Conservation (phyloP, 92 coral and sea anemone species). For the Palythoa grandis region DNA sequence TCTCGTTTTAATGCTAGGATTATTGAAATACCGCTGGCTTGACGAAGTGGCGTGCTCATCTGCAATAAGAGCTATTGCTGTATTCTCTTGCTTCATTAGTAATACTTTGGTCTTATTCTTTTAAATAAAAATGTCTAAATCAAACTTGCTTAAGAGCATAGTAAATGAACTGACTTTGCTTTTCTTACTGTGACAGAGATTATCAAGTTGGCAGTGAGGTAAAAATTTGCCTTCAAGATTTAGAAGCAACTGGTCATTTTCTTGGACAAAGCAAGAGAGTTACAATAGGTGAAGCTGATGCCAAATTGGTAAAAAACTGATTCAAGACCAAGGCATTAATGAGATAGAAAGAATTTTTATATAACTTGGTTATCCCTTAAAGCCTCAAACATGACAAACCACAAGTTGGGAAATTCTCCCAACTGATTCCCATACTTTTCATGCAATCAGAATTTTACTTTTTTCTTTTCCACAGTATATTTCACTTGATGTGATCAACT, state of each 20-base stretch:
- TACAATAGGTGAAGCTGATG: constrained; percentile 93
- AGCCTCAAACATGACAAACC: not conserved
- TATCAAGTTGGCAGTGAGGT: constrained; percentile 83
- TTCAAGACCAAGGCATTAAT: not conserved
- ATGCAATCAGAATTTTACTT: too few relatives aligned
- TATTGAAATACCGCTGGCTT: too few relatives aligned
- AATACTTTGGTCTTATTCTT: too few relatives aligned
- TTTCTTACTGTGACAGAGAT: constrained; percentile 43
- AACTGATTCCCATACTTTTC: too few relatives aligned
- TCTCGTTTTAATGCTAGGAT: too few relatives aligned
- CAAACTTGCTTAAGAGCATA: not conserved
- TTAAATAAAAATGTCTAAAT: too few relatives aligned
- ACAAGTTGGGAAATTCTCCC: too few relatives aligned
- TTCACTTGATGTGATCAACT: too few relatives aligned
- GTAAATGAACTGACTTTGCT: not conserved
- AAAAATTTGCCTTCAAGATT: constrained; percentile 63
- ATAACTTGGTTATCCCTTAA: not conserved
- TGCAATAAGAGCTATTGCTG: too few relatives aligned
- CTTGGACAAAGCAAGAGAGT: constrained; percentile 88
- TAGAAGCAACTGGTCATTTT: constrained; percentile 94
- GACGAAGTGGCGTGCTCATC: too few relatives aligned
- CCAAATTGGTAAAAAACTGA: constrained; percentile 35
- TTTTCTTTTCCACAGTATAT: too few relatives aligned
- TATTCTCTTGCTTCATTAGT: too few relatives aligned
- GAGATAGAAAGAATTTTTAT: not conserved